phyloP scores from a whole-genome alignment of 92 coral and sea anemone species.

The Diadumene lineata region DNA sequence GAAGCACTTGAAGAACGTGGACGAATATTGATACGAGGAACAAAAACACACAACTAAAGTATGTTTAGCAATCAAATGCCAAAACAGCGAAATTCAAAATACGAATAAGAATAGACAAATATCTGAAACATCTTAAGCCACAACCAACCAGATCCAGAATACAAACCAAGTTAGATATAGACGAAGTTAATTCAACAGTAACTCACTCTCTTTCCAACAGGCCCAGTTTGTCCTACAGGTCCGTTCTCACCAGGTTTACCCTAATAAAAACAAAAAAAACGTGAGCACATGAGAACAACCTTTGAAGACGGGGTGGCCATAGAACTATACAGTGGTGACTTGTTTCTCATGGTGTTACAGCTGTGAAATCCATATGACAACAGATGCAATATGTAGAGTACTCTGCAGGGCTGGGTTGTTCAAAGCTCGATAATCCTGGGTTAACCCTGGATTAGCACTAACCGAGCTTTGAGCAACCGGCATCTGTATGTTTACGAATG shows the following conservation, averaged over 20 bases:
- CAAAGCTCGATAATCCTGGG: no score
- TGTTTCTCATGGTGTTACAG: no score
- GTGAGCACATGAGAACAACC: neutral
- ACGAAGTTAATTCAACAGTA: neutral
- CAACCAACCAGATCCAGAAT: no score
- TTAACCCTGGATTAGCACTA: no score
- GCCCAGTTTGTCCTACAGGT: constrained; percentile 55
- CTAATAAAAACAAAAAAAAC: constrained; percentile 17
- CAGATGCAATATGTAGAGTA: no score
- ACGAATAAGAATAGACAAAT: neutral
- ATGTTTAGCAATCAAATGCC: neutral
- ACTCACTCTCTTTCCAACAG: constrained; percentile 56
- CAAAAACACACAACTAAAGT: neutral
- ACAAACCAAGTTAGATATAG: no score
- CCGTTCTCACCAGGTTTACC: constrained; percentile 57
- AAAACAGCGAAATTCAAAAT: neutral
- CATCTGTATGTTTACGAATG: no score
- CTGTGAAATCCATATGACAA: no score
- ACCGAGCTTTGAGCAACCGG: no score
- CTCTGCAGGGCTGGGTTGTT: no score
- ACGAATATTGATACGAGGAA: neutral
- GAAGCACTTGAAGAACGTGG: no score
- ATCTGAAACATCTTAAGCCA: no score
- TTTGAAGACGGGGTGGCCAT: neutral
- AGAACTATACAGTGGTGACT: neutral